Conservation (phyloP, 2,888 invertebrate genomes). For the Phengaris arion region DNA sequence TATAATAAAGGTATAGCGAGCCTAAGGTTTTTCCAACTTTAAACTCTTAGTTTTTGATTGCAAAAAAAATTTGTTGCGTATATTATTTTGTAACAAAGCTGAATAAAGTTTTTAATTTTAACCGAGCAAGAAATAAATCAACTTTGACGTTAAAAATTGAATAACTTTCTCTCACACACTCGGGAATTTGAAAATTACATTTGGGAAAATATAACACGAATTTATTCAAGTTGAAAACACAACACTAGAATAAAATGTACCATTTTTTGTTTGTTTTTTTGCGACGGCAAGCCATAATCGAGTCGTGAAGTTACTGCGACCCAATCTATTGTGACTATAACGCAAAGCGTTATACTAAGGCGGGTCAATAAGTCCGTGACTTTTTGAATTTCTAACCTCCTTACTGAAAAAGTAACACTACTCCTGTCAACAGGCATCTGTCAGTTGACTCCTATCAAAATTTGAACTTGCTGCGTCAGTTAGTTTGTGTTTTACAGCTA, state of each 20-base stretch:
- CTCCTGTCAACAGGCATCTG: too few relatives aligned
- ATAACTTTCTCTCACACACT: background rate
- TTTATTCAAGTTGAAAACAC: background rate
- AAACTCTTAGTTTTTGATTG: background rate
- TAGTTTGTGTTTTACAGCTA: too few relatives aligned
- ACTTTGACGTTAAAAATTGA: background rate
- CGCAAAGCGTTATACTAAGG: too few relatives aligned
- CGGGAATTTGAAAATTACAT: background rate
- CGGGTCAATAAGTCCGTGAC: too few relatives aligned
- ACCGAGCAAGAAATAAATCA: background rate
- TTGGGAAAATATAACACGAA: background rate
- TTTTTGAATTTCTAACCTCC: too few relatives aligned
- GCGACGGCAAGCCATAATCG: too few relatives aligned
- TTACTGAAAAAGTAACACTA: too few relatives aligned
- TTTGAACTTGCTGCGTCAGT: too few relatives aligned
- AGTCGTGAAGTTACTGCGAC: too few relatives aligned
- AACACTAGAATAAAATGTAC: background rate
- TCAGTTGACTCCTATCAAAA: too few relatives aligned
- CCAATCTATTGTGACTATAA: too few relatives aligned
- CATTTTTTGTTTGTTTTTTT: too few relatives aligned
- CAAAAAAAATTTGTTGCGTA: background rate
- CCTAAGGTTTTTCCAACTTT: slow-evolving; percentile 45
- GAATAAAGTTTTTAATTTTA: background rate
- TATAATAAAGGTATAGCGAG: slow-evolving; percentile 38
- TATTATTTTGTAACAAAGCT: background rate